These are phyloP conservation scores for Odontocerum albicorne DNA, from an alignment of 2,888 invertebrate species.

Conservation along the genomic window DNA sequence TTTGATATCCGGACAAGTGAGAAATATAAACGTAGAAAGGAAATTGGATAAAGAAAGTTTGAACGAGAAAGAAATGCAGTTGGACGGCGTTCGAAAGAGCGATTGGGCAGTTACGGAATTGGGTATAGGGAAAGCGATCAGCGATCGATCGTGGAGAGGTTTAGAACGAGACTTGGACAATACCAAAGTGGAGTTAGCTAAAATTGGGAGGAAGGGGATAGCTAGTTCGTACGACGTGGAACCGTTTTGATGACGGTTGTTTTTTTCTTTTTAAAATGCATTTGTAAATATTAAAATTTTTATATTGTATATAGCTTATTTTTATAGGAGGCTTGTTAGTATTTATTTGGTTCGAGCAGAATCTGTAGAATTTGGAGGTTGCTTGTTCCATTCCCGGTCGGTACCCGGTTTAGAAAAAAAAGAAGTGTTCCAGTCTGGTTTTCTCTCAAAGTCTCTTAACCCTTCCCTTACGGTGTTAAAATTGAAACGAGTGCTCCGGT, in stretches of 20 bases:
- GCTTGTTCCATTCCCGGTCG: no score
- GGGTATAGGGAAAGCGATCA: conserved; percentile 65
- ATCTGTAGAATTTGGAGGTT: no score
- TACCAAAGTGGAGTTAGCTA: conserved; percentile 66
- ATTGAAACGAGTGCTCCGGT: no score
- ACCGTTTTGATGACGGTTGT: conserved; percentile 40
- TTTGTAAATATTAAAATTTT: no score
- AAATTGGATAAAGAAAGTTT: conserved; percentile 41
- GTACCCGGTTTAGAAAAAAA: no score
- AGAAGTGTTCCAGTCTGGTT: no score
- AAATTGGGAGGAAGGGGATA: conserved; percentile 75
- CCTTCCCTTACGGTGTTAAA: no score
- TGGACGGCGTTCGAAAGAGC: conserved; percentile 54
- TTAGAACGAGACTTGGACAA: conserved; percentile 79
- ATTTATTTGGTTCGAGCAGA: no score
- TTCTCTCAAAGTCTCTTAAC: no score
- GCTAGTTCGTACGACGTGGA: conserved; percentile 70
- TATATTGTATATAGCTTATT: no score
- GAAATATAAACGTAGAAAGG: conserved; percentile 51
- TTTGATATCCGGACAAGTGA: conserved; percentile 71
- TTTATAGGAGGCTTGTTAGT: no score
- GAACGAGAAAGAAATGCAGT: conserved; percentile 40
- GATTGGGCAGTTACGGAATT: conserved; percentile 53
- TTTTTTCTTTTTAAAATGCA: no score
- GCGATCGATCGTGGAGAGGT: conserved; percentile 80